These are phyloP conservation scores for Ellobius talpinus DNA, from an alignment of 2,113 vertebrate species.

Conservation along the genomic window DNA sequence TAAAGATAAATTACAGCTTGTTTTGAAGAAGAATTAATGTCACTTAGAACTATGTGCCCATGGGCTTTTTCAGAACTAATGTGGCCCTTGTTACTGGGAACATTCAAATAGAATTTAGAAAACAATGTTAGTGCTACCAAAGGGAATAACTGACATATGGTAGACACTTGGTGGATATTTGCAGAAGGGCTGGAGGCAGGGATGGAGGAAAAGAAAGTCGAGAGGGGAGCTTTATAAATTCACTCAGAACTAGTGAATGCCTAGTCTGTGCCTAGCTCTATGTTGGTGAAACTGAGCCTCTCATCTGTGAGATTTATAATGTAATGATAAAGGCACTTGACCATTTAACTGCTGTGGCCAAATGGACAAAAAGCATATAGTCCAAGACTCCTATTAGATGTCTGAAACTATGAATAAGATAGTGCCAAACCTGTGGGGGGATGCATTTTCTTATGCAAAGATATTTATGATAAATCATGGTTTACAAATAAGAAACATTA, in stretches of 20 bases:
- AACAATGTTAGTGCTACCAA: neutral
- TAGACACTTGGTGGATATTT: neutral
- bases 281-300: neutral
- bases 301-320: neutral
- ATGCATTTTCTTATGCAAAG: neutral
- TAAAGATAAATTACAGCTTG: neutral
- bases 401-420: neutral
- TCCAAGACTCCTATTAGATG: neutral
- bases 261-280: neutral
- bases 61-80: neutral
- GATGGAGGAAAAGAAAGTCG: too few species aligned
- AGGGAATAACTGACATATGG: neutral
- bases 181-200: neutral
- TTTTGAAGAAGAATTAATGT: constrained; percentile 14
- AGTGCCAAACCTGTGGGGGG: neutral
- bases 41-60: neutral
- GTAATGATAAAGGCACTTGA: neutral
- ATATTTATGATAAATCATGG: neutral
- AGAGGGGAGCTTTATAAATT: neutral
- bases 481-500: neutral
- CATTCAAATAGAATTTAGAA: neutral
- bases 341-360: neutral
- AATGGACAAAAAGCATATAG: neutral
- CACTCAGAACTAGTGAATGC: neutral
- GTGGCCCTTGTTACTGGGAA: neutral